Conservation (phyloP, 1,140 invertebrate genomes). For the Zaprionus nigranus region DNA sequence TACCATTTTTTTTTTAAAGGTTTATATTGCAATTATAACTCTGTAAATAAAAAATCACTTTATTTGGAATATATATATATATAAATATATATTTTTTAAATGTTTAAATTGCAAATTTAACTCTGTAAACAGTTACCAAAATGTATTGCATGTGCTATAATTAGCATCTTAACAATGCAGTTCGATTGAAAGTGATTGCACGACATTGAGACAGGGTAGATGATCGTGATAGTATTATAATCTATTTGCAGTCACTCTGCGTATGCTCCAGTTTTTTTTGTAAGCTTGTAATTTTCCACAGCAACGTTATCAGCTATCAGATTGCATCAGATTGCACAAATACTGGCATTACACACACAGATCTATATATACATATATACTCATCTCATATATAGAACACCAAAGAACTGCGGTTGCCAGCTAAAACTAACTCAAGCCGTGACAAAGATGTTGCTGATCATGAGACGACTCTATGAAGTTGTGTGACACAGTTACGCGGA, state of each 20-base stretch:
- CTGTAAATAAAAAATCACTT: too few relatives aligned
- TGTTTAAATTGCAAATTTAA: too few relatives aligned
- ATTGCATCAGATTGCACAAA: conserved; percentile 25
- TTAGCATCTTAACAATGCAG: neutral
- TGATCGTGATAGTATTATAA: neutral
- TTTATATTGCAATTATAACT: too few relatives aligned
- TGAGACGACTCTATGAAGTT: conserved; percentile 9
- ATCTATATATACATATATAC: neutral
- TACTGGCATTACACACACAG: neutral
- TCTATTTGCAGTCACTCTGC: conserved; percentile 17
- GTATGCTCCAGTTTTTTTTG: conserved; percentile 3
- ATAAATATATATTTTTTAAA: too few relatives aligned
- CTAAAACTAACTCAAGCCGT: neutral
- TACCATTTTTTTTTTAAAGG: too few relatives aligned
- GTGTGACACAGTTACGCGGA: conserved; percentile 10
- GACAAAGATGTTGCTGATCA: conserved; percentile 2
- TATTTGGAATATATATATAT: too few relatives aligned
- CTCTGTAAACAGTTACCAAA: neutral
- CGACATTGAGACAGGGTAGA: neutral
- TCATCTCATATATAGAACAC: neutral
- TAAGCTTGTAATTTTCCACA: conserved; percentile 10
- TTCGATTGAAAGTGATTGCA: conserved; percentile 3
- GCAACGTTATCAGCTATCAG: conserved; percentile 14
- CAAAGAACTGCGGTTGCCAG: neutral
- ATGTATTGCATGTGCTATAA: neutral